Evolutionary conservation across 30 jellyfish, hydroid and myxozoan species (phyloP).

Genomic region (Euphysa ruthae): DNA sequence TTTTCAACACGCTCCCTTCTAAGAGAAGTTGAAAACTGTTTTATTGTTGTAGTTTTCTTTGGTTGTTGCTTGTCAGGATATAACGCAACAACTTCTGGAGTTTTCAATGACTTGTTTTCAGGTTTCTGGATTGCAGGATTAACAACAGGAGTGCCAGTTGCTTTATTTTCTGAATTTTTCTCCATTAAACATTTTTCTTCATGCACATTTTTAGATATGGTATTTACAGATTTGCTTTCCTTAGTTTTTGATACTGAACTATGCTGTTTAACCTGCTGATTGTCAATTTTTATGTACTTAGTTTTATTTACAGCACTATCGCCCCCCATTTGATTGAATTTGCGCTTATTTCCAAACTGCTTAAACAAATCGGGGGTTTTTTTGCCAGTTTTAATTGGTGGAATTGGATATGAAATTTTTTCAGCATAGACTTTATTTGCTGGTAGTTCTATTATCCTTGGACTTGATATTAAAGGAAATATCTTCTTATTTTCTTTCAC

Average conservation of each 20-base stretch:
- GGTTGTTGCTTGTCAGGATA: not conserved
- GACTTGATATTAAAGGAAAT: not conserved
- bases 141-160: not conserved
- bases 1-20: slow-evolving; percentile 16
- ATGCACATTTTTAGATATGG: not conserved
- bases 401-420: not conserved
- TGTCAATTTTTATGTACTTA: not conserved
- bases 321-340: not conserved
- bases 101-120: no score
- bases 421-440: not conserved
- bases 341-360: not conserved
- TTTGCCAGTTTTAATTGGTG: not conserved
- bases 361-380: not conserved
- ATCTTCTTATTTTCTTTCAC: not conserved
- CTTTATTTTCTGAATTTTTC: not conserved
- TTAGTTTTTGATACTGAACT: not conserved
- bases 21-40: not conserved
- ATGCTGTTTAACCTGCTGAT: not conserved
- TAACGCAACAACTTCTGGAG: no score
- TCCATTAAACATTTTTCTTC: not conserved
- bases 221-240: not conserved
- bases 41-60: not conserved
- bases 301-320: not conserved
- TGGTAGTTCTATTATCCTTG: no score
- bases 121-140: not conserved